Base-by-base conservation (phyloP, 2,797 vertebrate genomes). In the Microctenopoma lineatum region DNA sequence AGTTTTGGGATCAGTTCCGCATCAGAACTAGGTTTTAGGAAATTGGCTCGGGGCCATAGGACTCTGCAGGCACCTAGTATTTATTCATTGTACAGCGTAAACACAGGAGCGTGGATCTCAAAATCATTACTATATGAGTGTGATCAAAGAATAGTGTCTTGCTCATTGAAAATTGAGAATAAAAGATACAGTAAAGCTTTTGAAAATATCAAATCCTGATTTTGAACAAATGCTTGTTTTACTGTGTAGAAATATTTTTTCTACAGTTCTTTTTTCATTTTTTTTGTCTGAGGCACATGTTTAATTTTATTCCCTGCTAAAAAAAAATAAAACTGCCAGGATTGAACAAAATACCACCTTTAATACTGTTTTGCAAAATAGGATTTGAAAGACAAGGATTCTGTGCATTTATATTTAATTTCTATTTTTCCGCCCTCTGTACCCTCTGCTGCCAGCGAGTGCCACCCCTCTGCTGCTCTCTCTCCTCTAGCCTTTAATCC, bases 401-500 rank as follows among this genome's bases (percentile, higher is more conserved):
- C 67, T 70, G 51, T 77, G 78, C 76, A 65, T 90, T 89, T 80
- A 53, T 79, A 66, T 83, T 81, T 85, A 42, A 67, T 86, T 84
- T 84, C 63, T 83, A 59, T 83, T 88, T 86, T 83, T 84, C 85
- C 84, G 14, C 81, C 79, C 84, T 84, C 84, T 75, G 59, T 74
- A 71, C 83, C 75, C 76, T 81, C 66, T 27, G 65, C 81, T 89
- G 87, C 85, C 85, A 86, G 84, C 57, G 52, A 87, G 79, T 78
- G 87, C 78, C 85, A 87, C 81, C 84, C 86, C 80, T 81, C 61
- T 62, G 78, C 82, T 56, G 67, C 80, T 80, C 85, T 80, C 78
- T 79, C 77, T 69, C 65, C 83, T 87, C 72, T 42, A 92, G 84
- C 87, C 81, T 85, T 87, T 90, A 91, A 91, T 91, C 90, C 88